Base-by-base conservation (phyloP, 2,888 invertebrate genomes). In the Sceliomorpha sp. region DNA sequence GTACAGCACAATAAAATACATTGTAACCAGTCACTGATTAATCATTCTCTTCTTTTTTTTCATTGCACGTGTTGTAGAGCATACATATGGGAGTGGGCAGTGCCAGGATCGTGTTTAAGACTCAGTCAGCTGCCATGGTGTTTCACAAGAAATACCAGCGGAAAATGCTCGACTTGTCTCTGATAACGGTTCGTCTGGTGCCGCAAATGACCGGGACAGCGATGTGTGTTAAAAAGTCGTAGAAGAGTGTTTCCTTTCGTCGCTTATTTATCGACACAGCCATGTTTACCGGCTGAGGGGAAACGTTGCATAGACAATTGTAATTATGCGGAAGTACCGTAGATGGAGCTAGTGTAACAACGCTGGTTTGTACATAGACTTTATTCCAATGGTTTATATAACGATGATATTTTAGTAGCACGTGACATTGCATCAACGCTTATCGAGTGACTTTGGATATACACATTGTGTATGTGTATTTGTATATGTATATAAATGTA, bases 121-220 rank as follows among this genome's bases (percentile, higher is more conserved):
- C 89, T 72, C 89, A 90, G 81, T 89, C 89, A 70, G 89, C 90
- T 70, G 91, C 91, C 74, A 88, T 89, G 83, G 89, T 89, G 67
- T 91, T 91, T 88, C 90, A 88, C 86, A 90, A 90, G 84, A 90
- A 90, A 85, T 90, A 90, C 80, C 90, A 90, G 73, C 90, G 90
- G 39, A 89, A 89, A 87, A 90, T 90, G 89, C 87, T 91, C 60
- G 90, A 90, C 82, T 83, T 90, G 48, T 90, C 90, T 67, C 85
- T 90, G 86, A 90, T 90, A 75, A 89, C 89, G 68, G 90, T 90
- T 53, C 83, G 87, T 36, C 84, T 90, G 50, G 72, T 87, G 71
- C 80, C 86, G 31, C 84, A 81, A 64, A 58, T 76, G 20, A 34
- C 73, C 27, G 51, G 68, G 34, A 68, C 63, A 14, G 9, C 31